Percentiles rank a stretch among this genome's conserved stretches.
Conservation (phyloP, 2,888 invertebrate genomes). For the Hoplodrina blanda region DNA sequence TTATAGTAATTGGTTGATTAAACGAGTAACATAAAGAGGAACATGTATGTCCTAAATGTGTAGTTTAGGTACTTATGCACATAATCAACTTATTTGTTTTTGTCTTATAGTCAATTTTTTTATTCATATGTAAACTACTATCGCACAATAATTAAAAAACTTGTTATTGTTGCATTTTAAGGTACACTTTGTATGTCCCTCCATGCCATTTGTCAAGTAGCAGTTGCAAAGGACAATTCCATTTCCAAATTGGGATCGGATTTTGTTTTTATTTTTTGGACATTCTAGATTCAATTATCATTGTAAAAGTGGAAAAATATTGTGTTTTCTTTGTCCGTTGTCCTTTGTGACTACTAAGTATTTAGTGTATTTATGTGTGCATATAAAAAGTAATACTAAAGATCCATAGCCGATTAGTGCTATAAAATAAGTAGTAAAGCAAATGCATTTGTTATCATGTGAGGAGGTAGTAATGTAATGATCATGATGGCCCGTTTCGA, state of each 20-base stretch:
- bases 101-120: too few species aligned
- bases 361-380: too few species aligned
- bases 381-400: too few species aligned
- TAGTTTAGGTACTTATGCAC: too few species aligned
- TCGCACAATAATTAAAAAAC: too few species aligned
- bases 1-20: background rate
- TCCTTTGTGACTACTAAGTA: background rate
- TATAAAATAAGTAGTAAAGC: background rate
- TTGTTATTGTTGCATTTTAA: slow-evolving; percentile 39
- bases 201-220: background rate
- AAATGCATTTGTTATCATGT: slow-evolving; percentile 5
- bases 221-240: slow-evolving; percentile 23
- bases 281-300: too few species aligned
- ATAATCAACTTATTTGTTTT: too few species aligned
- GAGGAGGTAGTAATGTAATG: background rate
- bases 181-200: slow-evolving; percentile 22
- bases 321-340: background rate
- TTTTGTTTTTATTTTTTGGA: background rate
- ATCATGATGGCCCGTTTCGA: too few species aligned
- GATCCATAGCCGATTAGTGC: too few species aligned
- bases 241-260: slow-evolving; percentile 26
- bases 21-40: background rate
- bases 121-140: too few species aligned
- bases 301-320: slow-evolving; percentile 1
- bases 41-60: too few species aligned